Conservation (phyloP, 1,140 invertebrate genomes). For the Drosophila saltans region DNA sequence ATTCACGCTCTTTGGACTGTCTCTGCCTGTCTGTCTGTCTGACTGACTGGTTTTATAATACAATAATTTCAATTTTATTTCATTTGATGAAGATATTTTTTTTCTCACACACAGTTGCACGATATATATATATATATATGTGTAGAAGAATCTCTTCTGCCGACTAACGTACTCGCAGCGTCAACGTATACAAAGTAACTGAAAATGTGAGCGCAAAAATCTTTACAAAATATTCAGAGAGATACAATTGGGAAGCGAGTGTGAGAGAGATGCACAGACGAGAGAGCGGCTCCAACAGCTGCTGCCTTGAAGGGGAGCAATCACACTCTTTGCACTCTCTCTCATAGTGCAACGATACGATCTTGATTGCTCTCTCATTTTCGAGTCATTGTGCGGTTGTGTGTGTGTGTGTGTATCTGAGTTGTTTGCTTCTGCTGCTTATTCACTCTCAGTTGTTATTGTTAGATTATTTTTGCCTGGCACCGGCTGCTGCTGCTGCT, state of each 20-base stretch:
- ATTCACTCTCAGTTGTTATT: slow-evolving; percentile 54
- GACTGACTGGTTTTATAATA: slow-evolving; percentile 8
- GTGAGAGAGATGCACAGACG: slow-evolving; percentile 20
- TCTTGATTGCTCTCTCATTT: slow-evolving; percentile 33
- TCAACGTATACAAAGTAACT: slow-evolving; percentile 71
- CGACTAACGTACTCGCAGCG: slow-evolving; percentile 55
- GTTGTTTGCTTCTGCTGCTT: slow-evolving; percentile 29
- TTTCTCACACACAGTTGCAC: slow-evolving; percentile 15
- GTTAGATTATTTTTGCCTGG: slow-evolving; percentile 62
- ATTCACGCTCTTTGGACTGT: slow-evolving; percentile 3
- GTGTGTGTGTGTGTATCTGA: slow-evolving; percentile 19
- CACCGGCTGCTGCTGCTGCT: slow-evolving; percentile 59
- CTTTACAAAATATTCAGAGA: slow-evolving; percentile 37
- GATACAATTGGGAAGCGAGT: slow-evolving; percentile 26
- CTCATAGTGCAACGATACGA: slow-evolving; percentile 3
- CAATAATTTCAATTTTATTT: slow-evolving; percentile 16
- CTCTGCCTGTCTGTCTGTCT: neutral
- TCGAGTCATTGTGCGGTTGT: slow-evolving; percentile 61
- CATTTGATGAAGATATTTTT: slow-evolving; percentile 1
- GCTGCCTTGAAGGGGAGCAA: neutral
- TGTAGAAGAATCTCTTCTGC: neutral
- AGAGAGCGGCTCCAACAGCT: slow-evolving; percentile 14
- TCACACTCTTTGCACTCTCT: neutral
- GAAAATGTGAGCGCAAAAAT: slow-evolving; percentile 42
- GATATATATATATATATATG: neutral